These are phyloP conservation scores for Smutsia temminckii DNA, from an alignment of 2,797 vertebrate species.

Conservation along the genomic window DNA sequence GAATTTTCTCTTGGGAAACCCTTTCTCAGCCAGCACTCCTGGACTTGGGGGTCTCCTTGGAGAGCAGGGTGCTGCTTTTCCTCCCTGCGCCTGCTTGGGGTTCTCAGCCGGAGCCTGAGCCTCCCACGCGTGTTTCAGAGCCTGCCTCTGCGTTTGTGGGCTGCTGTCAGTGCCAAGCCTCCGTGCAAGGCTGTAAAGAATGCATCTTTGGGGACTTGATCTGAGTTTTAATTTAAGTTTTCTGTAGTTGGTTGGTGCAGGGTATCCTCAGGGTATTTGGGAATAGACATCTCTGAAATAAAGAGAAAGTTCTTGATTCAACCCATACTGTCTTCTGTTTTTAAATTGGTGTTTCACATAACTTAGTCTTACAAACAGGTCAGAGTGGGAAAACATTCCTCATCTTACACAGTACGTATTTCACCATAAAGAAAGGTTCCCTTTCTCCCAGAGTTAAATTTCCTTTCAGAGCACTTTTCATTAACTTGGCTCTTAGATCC, in stretches of 20 bases:
- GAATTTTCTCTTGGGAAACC: neutral
- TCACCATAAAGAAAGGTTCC: neutral
- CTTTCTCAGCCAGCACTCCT: neutral
- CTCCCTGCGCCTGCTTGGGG: neutral
- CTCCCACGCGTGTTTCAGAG: neutral
- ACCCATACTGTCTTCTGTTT: neutral
- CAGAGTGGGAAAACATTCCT: neutral
- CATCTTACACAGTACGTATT: neutral
- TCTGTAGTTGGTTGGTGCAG: neutral
- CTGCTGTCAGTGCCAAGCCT: neutral
- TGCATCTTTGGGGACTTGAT: neutral
- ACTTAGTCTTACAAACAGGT: neutral
- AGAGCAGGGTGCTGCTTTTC: neutral
- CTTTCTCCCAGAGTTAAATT: neutral
- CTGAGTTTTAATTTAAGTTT: neutral
- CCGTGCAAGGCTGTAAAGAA: neutral
- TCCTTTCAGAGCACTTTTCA: neutral
- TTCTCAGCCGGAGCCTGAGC: neutral
- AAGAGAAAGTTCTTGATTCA: neutral
- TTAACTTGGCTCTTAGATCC: neutral
- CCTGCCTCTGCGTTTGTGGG: neutral
- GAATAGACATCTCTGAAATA: neutral
- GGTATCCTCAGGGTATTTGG: neutral
- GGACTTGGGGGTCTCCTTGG: neutral
- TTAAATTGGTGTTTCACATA: neutral